phyloP scores from a whole-genome alignment of 2,888 invertebrate genomes.

The Tortricodes alternella region DNA sequence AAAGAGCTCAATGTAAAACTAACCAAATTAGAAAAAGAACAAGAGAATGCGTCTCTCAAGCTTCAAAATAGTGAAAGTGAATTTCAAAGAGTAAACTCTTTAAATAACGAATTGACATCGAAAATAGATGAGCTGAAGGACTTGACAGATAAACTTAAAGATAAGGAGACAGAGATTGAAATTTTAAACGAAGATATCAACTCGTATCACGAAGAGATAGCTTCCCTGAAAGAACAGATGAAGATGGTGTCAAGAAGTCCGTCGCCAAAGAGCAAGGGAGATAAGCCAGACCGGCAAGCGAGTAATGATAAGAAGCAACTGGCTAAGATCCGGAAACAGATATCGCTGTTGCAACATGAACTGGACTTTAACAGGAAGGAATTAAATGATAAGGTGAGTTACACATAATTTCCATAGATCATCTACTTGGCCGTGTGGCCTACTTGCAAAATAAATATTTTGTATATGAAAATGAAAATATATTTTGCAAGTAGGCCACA shows the following conservation, averaged over 20 bases:
- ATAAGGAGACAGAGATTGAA: constrained; percentile 81
- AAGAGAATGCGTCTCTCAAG: constrained; percentile 69
- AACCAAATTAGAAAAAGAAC: constrained; percentile 72
- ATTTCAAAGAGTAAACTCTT: constrained; percentile 59
- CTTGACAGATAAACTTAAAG: constrained; percentile 70
- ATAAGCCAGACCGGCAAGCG: constrained; percentile 71
- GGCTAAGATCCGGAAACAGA: constrained; percentile 75
- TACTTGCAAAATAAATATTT: no score
- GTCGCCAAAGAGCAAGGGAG: constrained; percentile 81
- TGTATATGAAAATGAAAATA: no score
- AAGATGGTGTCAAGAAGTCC: constrained; percentile 78
- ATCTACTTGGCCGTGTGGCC: no score
- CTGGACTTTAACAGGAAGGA: constrained; percentile 76
- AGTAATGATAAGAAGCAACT: constrained; percentile 83
- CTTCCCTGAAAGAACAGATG: constrained; percentile 69
- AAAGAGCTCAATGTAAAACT: constrained; percentile 67
- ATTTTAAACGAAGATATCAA: constrained; percentile 78
- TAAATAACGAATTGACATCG: constrained; percentile 64
- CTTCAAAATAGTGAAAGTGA: constrained; percentile 68
- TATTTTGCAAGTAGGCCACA: no score
- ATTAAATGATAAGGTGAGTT: constrained; percentile 71
- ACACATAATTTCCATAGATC: no score
- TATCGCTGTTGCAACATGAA: constrained; percentile 69
- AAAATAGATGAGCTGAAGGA: constrained; percentile 71
- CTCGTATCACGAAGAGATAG: constrained; percentile 77